These are phyloP conservation scores for Perithous albicinctus DNA, from an alignment of 2,888 invertebrate genomes.

Conservation along the genomic window DNA sequence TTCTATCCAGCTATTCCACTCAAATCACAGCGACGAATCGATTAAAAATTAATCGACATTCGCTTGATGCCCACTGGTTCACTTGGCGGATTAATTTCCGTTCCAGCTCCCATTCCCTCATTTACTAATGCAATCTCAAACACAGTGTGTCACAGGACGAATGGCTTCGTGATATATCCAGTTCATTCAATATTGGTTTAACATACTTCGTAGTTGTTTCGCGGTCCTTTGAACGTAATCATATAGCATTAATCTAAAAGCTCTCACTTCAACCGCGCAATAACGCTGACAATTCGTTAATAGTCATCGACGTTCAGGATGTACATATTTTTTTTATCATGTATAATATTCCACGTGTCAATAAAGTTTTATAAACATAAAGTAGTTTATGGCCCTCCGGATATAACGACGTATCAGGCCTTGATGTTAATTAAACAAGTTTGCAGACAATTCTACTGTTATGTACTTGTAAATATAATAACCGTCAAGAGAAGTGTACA, in stretches of 20 bases:
- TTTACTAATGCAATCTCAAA: constrained; percentile 17
- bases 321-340: background rate
- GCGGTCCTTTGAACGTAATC: background rate
- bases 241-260: no score
- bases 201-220: background rate
- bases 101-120: constrained; percentile 11
- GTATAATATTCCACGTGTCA: background rate
- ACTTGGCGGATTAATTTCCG: constrained; percentile 34
- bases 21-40: constrained; percentile 2
- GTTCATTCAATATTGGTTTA: constrained; percentile 4
- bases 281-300: background rate
- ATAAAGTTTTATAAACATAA: background rate
- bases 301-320: background rate
- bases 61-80: constrained; percentile 6
- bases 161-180: background rate
- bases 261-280: background rate
- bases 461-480: background rate
- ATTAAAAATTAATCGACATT: constrained; percentile 27
- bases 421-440: constrained; percentile 5
- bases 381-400: background rate
- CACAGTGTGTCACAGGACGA: background rate
- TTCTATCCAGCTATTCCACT: background rate
- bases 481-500: background rate
- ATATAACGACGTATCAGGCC: background rate
- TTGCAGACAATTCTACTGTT: background rate